Conservation (phyloP, 2,888 invertebrate species). For the Tetanocera ferruginea region DNA sequence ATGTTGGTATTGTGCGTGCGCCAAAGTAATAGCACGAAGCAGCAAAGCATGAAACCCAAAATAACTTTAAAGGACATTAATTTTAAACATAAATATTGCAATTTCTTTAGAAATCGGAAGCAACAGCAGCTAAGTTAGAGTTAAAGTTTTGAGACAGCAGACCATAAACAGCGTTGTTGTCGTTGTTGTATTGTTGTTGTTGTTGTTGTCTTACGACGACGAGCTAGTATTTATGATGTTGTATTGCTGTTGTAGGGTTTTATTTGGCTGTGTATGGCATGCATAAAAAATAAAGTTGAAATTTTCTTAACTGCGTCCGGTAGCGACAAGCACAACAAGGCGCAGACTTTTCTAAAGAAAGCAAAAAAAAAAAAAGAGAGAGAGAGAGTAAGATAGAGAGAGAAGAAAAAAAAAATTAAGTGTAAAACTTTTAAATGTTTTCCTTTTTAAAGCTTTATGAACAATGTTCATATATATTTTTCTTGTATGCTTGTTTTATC, state of each 20-base stretch:
- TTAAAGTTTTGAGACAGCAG: slow-evolving; percentile 6
- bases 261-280: neutral
- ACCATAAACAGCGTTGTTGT: slow-evolving; percentile 3
- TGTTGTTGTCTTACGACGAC: neutral
- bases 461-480: neutral
- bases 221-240: neutral
- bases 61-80: slow-evolving; percentile 38
- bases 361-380: neutral
- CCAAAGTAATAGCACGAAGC: neutral
- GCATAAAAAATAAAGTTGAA: slow-evolving; percentile 12
- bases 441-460: neutral
- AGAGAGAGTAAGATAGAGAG: neutral
- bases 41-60: neutral
- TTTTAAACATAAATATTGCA: slow-evolving; percentile 45
- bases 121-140: slow-evolving; percentile 3
- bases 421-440: neutral
- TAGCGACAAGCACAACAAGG: neutral
- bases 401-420: neutral
- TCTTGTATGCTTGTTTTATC: neutral
- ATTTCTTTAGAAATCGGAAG: slow-evolving; percentile 38
- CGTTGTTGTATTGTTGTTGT: neutral
- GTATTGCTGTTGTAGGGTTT: slow-evolving; percentile 2
- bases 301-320: slow-evolving; percentile 31
- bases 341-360: neutral
- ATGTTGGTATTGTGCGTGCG: slow-evolving; percentile 4